Percentiles rank a stretch among this genome's conserved stretches.
These are phyloP conservation scores for Psilopsiagon aymara DNA, from an alignment of 2,113 vertebrate genomes.

Conservation along the genomic window DNA sequence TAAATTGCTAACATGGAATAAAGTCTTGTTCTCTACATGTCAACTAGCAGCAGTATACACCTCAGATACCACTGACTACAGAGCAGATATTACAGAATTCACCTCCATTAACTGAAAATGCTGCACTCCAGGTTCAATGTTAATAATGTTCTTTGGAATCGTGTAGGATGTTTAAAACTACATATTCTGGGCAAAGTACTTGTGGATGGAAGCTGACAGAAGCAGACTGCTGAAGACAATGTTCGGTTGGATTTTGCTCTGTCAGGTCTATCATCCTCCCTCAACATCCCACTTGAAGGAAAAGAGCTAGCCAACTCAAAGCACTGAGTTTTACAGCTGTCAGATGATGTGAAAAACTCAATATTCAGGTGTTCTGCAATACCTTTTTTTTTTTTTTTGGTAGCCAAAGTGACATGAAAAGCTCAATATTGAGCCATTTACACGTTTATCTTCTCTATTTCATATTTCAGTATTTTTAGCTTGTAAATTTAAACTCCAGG, in stretches of 20 bases:
- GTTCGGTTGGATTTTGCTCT: not conserved
- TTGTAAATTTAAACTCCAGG: not conserved
- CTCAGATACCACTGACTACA: not conserved
- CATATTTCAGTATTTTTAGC: not conserved
- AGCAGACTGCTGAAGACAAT: not conserved
- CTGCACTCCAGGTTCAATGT: not conserved
- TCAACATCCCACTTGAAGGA: not conserved
- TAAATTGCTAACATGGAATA: not conserved
- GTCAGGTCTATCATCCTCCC: not conserved
- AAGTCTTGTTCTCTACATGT: not conserved
- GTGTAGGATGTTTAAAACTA: not conserved
- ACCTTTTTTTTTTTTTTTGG: not conserved
- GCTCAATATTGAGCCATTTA: not conserved
- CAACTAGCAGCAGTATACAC: not conserved
- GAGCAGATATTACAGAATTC: not conserved
- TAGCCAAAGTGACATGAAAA: not conserved
- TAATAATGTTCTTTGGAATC: conserved; percentile 23
- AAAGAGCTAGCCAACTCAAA: not conserved
- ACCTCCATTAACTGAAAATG: not conserved
- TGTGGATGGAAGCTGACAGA: not conserved
- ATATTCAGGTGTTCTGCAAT: not conserved
- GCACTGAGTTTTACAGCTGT: not conserved
- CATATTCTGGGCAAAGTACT: not conserved
- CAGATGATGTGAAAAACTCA: not conserved
- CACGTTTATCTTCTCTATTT: not conserved